A percentile compares a stretch with the other conserved stretches of the same genome.
These are phyloP conservation scores for Eurytoma californica DNA, from an alignment of 2,888 invertebrate genomes.

Conservation along the genomic window DNA sequence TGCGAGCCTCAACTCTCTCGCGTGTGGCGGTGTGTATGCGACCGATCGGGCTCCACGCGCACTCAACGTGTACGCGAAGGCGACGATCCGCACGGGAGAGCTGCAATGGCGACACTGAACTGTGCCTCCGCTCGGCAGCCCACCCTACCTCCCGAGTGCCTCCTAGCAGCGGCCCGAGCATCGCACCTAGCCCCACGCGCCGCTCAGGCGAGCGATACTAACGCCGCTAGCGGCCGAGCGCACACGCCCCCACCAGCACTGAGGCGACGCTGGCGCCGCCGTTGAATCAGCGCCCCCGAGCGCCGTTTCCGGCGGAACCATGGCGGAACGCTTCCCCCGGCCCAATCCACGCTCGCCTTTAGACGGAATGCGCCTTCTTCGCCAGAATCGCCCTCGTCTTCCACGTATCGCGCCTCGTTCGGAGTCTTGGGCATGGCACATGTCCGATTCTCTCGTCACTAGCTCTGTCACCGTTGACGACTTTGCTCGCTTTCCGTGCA, in stretches of 20 bases:
- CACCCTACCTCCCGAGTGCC: conserved; percentile 73
- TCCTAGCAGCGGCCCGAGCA: conserved; percentile 67
- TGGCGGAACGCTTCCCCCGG: too few species aligned
- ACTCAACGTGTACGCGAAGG: conserved; percentile 57
- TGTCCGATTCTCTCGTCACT: too few species aligned
- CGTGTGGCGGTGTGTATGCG: conserved; percentile 23
- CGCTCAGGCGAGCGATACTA: conserved; percentile 66
- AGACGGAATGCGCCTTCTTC: too few species aligned
- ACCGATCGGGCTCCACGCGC: conserved; percentile 14
- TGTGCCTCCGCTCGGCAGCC: conserved; percentile 68
- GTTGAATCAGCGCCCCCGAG: neutral
- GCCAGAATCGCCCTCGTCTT: too few species aligned
- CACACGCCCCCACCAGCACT: conserved; percentile 58
- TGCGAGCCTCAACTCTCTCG: conserved; percentile 29
- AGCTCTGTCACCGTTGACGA: too few species aligned
- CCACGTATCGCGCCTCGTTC: too few species aligned
- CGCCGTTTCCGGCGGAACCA: neutral
- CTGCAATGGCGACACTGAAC: conserved; percentile 77
- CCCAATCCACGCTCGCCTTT: too few species aligned
- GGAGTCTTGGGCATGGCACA: too few species aligned
- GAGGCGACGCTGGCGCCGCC: conserved; percentile 50
- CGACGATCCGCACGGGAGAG: conserved; percentile 68
- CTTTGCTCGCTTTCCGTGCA: too few species aligned
- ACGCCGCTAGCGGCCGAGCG: conserved; percentile 49
- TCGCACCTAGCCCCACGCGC: conserved; percentile 66